A percentile compares a stretch with the other conserved stretches of the same genome.
phyloP scores from a whole-genome alignment of 2,888 invertebrate species.

The Cosmia pyralina region DNA sequence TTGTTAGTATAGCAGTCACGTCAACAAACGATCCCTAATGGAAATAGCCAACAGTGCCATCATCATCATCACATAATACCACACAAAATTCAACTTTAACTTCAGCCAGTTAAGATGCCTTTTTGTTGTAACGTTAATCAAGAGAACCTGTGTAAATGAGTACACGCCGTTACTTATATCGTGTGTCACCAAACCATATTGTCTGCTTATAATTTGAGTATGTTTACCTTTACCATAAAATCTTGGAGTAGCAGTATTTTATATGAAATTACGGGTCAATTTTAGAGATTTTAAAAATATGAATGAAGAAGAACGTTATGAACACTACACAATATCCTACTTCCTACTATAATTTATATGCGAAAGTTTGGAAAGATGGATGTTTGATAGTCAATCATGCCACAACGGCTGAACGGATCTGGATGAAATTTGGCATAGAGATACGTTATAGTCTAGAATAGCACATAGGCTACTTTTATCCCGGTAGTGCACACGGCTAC shows the following conservation, averaged over 20 bases:
- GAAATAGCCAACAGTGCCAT: slow-evolving; percentile 74
- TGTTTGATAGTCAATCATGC: no score
- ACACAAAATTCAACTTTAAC: slow-evolving; percentile 69
- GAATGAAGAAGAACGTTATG: neutral
- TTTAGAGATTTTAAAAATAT: neutral
- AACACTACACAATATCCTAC: no score
- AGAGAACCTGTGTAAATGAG: slow-evolving; percentile 78
- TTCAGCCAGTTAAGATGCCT: slow-evolving; percentile 48
- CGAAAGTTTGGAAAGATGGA: no score
- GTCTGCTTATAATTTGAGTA: slow-evolving; percentile 73
- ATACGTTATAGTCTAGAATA: neutral
- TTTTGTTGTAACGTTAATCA: slow-evolving; percentile 53
- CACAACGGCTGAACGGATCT: no score
- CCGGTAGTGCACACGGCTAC: no score
- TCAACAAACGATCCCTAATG: slow-evolving; percentile 82
- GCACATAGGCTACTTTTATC: no score
- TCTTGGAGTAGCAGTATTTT: slow-evolving; percentile 59
- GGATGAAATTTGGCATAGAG: no score
- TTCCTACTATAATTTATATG: no score
- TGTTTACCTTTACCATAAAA: slow-evolving; percentile 74
- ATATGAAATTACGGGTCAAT: neutral
- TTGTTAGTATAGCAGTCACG: slow-evolving; percentile 78
- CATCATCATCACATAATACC: slow-evolving; percentile 57
- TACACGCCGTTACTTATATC: slow-evolving; percentile 81
- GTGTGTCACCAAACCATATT: slow-evolving; percentile 84